Evolutionary conservation across 2,888 invertebrate genomes (phyloP).

Genomic region (Athalia circularis): DNA sequence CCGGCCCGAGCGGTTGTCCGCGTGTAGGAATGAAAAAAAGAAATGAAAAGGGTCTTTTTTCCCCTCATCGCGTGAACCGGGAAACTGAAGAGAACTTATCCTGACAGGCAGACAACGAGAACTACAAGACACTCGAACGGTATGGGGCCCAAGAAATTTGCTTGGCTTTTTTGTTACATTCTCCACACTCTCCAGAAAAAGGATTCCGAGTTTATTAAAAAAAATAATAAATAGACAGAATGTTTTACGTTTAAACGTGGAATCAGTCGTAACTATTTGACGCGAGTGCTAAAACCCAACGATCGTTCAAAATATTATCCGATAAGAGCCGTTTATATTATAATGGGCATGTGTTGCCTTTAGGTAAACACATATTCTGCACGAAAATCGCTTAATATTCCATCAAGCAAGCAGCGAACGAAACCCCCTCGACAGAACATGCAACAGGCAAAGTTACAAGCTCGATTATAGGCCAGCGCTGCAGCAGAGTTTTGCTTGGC

Average conservation of each 20-base stretch:
- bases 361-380: conserved; percentile 4
- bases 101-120: neutral
- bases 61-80: conserved; percentile 21
- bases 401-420: too few species aligned
- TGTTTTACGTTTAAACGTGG: too few species aligned
- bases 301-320: neutral
- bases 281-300: neutral
- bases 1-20: conserved; percentile 17
- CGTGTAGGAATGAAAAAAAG: neutral
- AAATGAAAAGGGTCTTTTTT: neutral
- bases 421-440: conserved; percentile 8
- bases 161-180: conserved; percentile 2
- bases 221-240: neutral
- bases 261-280: too few species aligned
- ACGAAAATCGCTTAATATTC: conserved; percentile 21
- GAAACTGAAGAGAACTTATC: conserved; percentile 25
- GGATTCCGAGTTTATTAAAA: neutral
- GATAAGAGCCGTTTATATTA: conserved; percentile 8
- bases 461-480: neutral
- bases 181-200: neutral
- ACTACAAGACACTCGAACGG: conserved; percentile 15
- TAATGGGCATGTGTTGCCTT: neutral
- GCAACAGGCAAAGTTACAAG: conserved; percentile 25
- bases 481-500: too few species aligned
- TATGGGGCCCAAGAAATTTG: conserved; percentile 5